These are phyloP conservation scores for Caenorhabditis afra DNA, from an alignment of 2,888 invertebrate genomes.

Conservation along the genomic window DNA sequence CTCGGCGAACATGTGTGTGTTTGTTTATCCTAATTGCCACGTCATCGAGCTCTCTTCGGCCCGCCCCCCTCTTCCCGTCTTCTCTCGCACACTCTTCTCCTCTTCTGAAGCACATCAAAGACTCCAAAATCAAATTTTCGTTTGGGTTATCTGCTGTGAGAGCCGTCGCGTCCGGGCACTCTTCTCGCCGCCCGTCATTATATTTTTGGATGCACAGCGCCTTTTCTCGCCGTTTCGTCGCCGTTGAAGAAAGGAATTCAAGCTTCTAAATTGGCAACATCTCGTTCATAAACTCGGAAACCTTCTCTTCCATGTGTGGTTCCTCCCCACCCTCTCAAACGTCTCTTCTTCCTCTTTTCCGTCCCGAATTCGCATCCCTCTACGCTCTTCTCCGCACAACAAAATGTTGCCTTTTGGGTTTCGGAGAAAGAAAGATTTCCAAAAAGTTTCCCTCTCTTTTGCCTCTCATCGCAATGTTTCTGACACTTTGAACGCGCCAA, in stretches of 20 bases:
- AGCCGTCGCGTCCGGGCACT: constrained; percentile 7
- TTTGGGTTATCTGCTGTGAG: constrained; percentile 44
- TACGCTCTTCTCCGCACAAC: constrained; percentile 15
- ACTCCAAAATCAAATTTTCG: constrained; percentile 52
- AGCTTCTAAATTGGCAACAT: constrained; percentile 17
- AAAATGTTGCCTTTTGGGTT: constrained; percentile 56
- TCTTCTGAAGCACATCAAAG: constrained; percentile 41
- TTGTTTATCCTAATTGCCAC: constrained; percentile 42
- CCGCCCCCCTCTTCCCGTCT: constrained; percentile 1
- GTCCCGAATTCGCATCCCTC: background rate
- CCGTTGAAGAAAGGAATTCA: background rate
- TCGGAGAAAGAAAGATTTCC: constrained; percentile 43
- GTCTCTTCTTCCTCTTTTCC: constrained; percentile 29
- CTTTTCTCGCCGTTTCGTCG: background rate
- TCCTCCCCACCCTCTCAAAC: constrained; percentile 15
- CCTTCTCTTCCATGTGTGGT: background rate
- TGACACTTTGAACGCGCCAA: constrained; percentile 39
- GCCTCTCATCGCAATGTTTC: constrained; percentile 23
- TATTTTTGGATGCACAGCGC: constrained; percentile 7
- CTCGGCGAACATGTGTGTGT: constrained; percentile 33
- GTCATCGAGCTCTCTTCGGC: background rate
- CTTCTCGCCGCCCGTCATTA: constrained; percentile 29
- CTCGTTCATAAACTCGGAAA: constrained; percentile 42
- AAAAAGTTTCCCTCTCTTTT: constrained; percentile 14
- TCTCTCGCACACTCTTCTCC: constrained; percentile 17